A percentile compares a stretch with the other conserved stretches of the same genome.
Conservation (phyloP, 2,888 invertebrate genomes). For the Trissolcus japonicus region DNA sequence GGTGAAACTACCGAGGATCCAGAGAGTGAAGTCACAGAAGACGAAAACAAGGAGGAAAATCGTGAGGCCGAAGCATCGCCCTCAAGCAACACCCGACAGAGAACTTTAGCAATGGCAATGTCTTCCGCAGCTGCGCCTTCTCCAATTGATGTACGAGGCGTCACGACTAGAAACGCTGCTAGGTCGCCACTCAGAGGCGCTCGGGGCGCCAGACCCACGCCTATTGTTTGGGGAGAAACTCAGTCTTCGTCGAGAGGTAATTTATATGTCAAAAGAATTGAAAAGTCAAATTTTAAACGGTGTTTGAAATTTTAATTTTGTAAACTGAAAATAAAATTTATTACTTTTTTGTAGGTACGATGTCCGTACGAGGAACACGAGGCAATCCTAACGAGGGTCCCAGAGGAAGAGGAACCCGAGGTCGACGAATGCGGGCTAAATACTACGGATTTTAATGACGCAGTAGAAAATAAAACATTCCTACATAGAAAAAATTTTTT, state of each 20-base stretch:
- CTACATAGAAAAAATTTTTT: not conserved
- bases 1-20: slow-evolving; percentile 68
- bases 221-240: slow-evolving; percentile 80
- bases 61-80: slow-evolving; percentile 88
- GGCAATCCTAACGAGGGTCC: slow-evolving; percentile 38
- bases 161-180: slow-evolving; percentile 69
- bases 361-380: slow-evolving; percentile 2
- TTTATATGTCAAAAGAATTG: not conserved
- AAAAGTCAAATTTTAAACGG: not conserved
- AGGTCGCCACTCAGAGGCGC: slow-evolving; percentile 71
- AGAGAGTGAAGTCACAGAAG: slow-evolving; percentile 75
- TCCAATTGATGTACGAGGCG: slow-evolving; percentile 62
- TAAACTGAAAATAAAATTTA: too few species aligned
- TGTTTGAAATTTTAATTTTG: too few species aligned
- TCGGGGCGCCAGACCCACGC: slow-evolving; percentile 78
- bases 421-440: slow-evolving; percentile 61
- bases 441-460: slow-evolving; percentile 14
- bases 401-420: slow-evolving; percentile 66
- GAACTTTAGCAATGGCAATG: slow-evolving; percentile 69
- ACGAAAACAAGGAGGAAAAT: slow-evolving; percentile 81
- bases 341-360: slow-evolving; percentile 3
- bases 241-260: slow-evolving; percentile 61
- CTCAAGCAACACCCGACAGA: slow-evolving; percentile 79
- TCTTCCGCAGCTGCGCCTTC: slow-evolving; percentile 66
- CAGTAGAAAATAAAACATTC: slow-evolving; percentile 8